These are phyloP conservation scores for Chydorus sphaericus DNA, from an alignment of 2,888 invertebrate genomes.

Conservation along the genomic window DNA sequence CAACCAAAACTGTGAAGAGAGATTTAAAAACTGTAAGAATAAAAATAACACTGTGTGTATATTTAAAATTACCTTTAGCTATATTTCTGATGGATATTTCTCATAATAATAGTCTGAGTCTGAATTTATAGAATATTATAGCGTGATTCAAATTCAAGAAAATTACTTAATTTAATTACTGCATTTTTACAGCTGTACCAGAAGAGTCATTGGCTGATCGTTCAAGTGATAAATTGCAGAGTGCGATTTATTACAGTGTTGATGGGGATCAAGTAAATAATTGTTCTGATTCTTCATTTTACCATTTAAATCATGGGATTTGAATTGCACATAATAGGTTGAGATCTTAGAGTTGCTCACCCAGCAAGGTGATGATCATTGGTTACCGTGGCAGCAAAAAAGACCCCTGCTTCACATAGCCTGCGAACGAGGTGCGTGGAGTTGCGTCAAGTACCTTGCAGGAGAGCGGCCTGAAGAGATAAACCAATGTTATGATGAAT, in stretches of 20 bases:
- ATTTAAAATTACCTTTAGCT: slow-evolving; percentile 1
- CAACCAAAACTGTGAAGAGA: slow-evolving; percentile 50
- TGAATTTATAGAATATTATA: slow-evolving; percentile 37
- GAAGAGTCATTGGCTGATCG: slow-evolving; percentile 23
- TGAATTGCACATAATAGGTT: slow-evolving; percentile 18
- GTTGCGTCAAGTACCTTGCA: slow-evolving; percentile 50
- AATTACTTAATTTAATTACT: not conserved
- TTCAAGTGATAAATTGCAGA: slow-evolving; percentile 42
- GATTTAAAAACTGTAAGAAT: slow-evolving; percentile 43
- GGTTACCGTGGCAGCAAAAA: slow-evolving; percentile 39
- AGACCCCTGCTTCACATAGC: slow-evolving; percentile 48
- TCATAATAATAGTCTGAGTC: slow-evolving; percentile 28
- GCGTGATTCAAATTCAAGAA: not conserved
- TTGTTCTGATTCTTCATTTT: too few relatives aligned
- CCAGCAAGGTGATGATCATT: slow-evolving; percentile 51
- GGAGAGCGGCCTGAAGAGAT: slow-evolving; percentile 50
- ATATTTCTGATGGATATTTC: slow-evolving; percentile 6
- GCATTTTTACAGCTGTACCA: slow-evolving; percentile 16
- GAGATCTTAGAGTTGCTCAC: slow-evolving; percentile 48
- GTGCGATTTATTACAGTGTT: slow-evolving; percentile 53
- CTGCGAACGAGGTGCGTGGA: slow-evolving; percentile 54
- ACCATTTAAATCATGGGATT: too few relatives aligned
- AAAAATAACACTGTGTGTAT: slow-evolving; percentile 9
- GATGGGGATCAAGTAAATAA: slow-evolving; percentile 48
- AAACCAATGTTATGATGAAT: slow-evolving; percentile 54